Percentiles rank a stretch among this genome's conserved stretches.
Conservation (phyloP, 2,888 invertebrate genomes). For the Cataglyphis livida region DNA sequence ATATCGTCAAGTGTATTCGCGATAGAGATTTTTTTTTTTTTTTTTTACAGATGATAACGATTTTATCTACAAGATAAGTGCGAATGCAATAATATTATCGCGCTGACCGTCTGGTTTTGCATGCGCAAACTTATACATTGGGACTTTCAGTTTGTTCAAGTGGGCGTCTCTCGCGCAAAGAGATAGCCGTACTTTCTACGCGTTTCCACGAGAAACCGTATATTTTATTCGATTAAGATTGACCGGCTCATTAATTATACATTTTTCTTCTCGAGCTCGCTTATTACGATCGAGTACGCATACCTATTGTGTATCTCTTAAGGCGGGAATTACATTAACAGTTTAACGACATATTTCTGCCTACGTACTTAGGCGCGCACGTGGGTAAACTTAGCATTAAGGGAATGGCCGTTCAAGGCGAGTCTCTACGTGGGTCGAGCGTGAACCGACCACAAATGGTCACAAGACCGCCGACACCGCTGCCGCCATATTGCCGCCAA, state of each 20-base stretch:
- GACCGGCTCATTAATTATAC: slow-evolving; percentile 27
- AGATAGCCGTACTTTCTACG: slow-evolving; percentile 48
- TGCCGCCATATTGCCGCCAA: slow-evolving; percentile 45
- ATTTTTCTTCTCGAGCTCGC: background rate
- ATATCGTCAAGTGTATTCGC: background rate
- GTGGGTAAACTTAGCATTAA: slow-evolving; percentile 55
- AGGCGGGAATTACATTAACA: slow-evolving; percentile 46
- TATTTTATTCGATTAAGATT: slow-evolving; percentile 15
- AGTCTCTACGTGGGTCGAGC: slow-evolving; percentile 76
- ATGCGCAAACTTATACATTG: background rate
- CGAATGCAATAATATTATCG: background rate
- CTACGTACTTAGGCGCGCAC: slow-evolving; percentile 28
- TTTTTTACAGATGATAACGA: slow-evolving; percentile 5
- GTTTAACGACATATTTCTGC: slow-evolving; percentile 47
- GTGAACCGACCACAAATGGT: slow-evolving; percentile 75
- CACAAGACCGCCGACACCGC: slow-evolving; percentile 70
- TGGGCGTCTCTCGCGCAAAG: slow-evolving; percentile 24
- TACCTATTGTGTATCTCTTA: background rate
- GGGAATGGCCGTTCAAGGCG: slow-evolving; percentile 72
- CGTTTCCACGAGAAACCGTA: slow-evolving; percentile 44
- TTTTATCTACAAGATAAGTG: background rate
- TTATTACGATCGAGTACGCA: slow-evolving; percentile 5
- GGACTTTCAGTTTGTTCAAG: slow-evolving; percentile 17
- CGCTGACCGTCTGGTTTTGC: background rate
- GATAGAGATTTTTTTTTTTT: background rate